A percentile compares a stretch with the other conserved stretches of the same genome.
Conservation (phyloP, 2,888 invertebrate genomes). For the Catotricha subobsoleta region DNA sequence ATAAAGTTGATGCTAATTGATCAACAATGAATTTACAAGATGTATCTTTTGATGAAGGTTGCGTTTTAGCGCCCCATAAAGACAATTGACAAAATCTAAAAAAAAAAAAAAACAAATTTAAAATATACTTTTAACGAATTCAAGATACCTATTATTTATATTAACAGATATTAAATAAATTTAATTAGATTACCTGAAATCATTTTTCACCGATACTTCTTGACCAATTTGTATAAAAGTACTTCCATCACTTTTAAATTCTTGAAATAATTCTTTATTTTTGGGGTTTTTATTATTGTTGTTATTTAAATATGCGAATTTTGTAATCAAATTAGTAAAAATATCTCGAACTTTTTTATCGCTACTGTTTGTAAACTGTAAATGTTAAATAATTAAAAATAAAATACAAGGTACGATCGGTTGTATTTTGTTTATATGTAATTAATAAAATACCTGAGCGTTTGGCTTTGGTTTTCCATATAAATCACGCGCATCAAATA, state of each 20-base stretch:
- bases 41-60: slow-evolving; percentile 19
- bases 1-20: slow-evolving; percentile 1
- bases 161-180: background rate
- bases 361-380: slow-evolving; percentile 19
- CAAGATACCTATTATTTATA: background rate
- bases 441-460: slow-evolving; percentile 18
- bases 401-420: no score
- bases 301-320: slow-evolving; percentile 39
- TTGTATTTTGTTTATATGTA: no score
- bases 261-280: slow-evolving; percentile 21
- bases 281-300: slow-evolving; percentile 20
- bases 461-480: slow-evolving; percentile 36
- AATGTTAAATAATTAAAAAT: slow-evolving; percentile 15
- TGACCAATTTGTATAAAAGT: slow-evolving; percentile 37
- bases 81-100: slow-evolving; percentile 22
- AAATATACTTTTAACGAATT: background rate
- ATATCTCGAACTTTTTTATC: slow-evolving; percentile 46
- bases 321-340: slow-evolving; percentile 45
- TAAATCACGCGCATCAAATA: slow-evolving; percentile 46
- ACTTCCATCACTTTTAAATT: slow-evolving; percentile 28
- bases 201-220: slow-evolving; percentile 28
- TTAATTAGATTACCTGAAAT: slow-evolving; percentile 24
- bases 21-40: slow-evolving; percentile 15
- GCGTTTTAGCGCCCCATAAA: slow-evolving; percentile 21
- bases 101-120: background rate